Evolutionary conservation across 2,888 invertebrate species (phyloP).

Genomic region (Epinotia nisella): DNA sequence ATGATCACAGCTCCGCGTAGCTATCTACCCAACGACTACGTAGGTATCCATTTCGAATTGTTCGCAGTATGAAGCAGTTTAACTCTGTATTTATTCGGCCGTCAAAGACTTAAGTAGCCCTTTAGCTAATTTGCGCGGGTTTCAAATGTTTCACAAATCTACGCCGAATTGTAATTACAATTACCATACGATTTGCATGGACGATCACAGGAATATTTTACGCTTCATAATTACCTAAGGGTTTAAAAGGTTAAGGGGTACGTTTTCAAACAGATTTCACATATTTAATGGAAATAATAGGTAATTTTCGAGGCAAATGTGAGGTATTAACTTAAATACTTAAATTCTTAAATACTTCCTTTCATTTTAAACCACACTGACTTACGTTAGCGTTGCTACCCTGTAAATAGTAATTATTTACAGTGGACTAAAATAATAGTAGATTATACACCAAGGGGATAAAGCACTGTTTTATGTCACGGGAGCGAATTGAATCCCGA

Average conservation of each 20-base stretch:
- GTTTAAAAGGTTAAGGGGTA: background rate
- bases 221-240: constrained; percentile 29
- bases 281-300: background rate
- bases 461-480: too few relatives aligned
- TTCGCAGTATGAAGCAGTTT: constrained; percentile 9
- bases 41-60: constrained; percentile 25
- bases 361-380: too few relatives aligned
- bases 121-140: constrained; percentile 26
- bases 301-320: too few relatives aligned
- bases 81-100: constrained; percentile 13
- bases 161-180: constrained; percentile 33
- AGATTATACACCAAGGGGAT: too few relatives aligned
- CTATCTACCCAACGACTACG: constrained; percentile 5
- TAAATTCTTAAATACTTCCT: too few relatives aligned
- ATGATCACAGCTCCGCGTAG: too few relatives aligned
- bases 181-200: constrained; percentile 38
- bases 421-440: too few relatives aligned
- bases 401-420: too few relatives aligned
- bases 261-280: background rate
- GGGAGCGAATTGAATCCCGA: too few relatives aligned
- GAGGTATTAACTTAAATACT: too few relatives aligned
- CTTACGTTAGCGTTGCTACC: too few relatives aligned
- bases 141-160: constrained; percentile 30
- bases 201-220: constrained; percentile 23
- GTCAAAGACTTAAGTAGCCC: constrained; percentile 29